Conservation (phyloP, 1,140 invertebrate species). For the Zaprionus ornatus region DNA sequence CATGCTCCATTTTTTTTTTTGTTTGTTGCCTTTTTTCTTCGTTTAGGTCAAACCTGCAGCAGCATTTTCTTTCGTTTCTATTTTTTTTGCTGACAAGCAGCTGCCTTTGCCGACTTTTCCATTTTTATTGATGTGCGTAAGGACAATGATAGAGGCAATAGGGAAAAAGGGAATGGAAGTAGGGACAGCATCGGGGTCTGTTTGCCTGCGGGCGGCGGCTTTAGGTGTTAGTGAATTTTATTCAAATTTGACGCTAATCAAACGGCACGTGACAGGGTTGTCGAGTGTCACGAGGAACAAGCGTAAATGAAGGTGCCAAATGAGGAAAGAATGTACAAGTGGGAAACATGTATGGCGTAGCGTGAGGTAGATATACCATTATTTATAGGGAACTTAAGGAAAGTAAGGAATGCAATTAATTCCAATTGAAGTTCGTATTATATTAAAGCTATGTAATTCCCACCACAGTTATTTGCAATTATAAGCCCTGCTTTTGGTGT, state of each 20-base stretch:
- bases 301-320: conserved; percentile 2
- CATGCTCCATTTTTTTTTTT: conserved; percentile 25
- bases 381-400: background rate
- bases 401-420: background rate
- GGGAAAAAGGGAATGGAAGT: too few species aligned
- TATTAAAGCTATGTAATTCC: background rate
- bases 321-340: background rate
- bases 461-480: background rate
- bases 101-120: conserved; percentile 37
- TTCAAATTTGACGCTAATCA: conserved; percentile 79
- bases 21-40: conserved; percentile 13
- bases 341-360: background rate
- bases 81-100: conserved; percentile 63
- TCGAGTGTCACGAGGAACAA: conserved; percentile 31
- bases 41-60: conserved; percentile 62
- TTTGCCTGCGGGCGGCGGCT: conserved; percentile 1
- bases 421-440: background rate
- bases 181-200: background rate
- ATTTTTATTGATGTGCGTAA: conserved; percentile 60
- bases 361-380: background rate
- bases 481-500: background rate
- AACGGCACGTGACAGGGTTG: conserved; percentile 71
- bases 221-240: conserved; percentile 78
- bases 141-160: background rate
- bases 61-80: conserved; percentile 31